A percentile compares a stretch with the other conserved stretches of the same genome.
Conservation (phyloP, 2,888 invertebrate species). For the Campoplex capitator region DNA sequence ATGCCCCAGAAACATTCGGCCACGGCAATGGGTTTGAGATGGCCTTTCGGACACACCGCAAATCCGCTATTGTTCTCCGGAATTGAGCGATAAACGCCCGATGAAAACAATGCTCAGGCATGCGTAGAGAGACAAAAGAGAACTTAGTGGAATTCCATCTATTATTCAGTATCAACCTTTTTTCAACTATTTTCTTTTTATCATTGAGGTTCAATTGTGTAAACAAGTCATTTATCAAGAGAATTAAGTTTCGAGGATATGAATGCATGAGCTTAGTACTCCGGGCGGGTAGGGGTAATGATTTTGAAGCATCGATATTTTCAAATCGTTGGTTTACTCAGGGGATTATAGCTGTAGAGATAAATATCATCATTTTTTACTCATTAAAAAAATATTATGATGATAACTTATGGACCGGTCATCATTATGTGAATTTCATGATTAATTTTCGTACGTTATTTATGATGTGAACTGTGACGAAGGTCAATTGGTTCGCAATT, state of each 20-base stretch:
- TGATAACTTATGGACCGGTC: neutral
- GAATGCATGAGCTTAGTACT: neutral
- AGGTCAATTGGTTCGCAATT: neutral
- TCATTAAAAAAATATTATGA: neutral
- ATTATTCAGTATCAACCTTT: neutral
- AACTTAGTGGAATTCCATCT: neutral
- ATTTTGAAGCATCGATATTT: neutral
- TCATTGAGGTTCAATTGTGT: neutral
- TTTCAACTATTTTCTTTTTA: neutral
- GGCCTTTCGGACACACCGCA: conserved; percentile 66
- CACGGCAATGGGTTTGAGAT: conserved; percentile 68
- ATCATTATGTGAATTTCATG: neutral
- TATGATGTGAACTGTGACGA: neutral
- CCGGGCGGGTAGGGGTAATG: too few species aligned
- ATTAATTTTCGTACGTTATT: neutral
- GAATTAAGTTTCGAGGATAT: neutral
- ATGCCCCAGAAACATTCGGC: conserved; percentile 71
- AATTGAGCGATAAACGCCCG: conserved; percentile 69
- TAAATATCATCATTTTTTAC: neutral
- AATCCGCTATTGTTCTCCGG: conserved; percentile 72
- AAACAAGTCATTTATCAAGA: neutral
- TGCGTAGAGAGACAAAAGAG: conserved; percentile 12
- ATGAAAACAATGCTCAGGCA: conserved; percentile 71
- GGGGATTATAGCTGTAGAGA: neutral
- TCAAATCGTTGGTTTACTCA: neutral